These are phyloP conservation scores for Netelia virgata DNA, from an alignment of 2,888 invertebrate genomes.

Conservation along the genomic window DNA sequence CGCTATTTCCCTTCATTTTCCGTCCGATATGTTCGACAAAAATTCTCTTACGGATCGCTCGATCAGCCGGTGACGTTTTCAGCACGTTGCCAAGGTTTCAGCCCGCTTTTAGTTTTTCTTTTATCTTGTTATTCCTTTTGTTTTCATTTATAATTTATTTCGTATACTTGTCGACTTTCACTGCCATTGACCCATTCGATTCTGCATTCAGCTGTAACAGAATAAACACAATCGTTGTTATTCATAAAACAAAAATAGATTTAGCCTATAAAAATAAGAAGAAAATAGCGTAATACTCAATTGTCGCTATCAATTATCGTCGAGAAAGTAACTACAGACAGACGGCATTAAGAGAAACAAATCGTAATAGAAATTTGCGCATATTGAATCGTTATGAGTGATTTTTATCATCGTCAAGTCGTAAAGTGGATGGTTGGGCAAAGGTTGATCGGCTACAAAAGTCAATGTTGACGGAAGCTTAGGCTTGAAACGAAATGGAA, in stretches of 20 bases:
- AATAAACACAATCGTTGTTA: slow-evolving; percentile 11
- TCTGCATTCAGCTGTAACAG: slow-evolving; percentile 77
- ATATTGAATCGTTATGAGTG: slow-evolving; percentile 18
- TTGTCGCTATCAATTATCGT: too few relatives aligned
- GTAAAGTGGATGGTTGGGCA: too few relatives aligned
- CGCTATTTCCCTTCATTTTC: slow-evolving; percentile 10
- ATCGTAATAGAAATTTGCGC: not conserved
- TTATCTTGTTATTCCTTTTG: slow-evolving; percentile 19
- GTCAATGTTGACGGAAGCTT: slow-evolving; percentile 43
- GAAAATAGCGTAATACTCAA: not conserved
- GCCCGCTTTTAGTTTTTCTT: slow-evolving; percentile 48
- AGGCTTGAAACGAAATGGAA: too few relatives aligned
- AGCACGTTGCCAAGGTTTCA: slow-evolving; percentile 67
- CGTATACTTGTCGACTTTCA: slow-evolving; percentile 68
- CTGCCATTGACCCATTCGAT: slow-evolving; percentile 69
- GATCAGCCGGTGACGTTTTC: slow-evolving; percentile 59
- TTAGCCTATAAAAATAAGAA: not conserved
- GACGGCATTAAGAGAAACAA: too few relatives aligned
- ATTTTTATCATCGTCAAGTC: slow-evolving; percentile 29
- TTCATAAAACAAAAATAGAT: not conserved
- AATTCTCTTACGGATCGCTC: slow-evolving; percentile 58
- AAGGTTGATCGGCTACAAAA: not conserved
- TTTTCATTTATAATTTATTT: slow-evolving; percentile 61
- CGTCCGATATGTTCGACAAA: slow-evolving; percentile 64
- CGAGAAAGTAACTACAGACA: too few relatives aligned